Percentiles rank a stretch among this genome's conserved stretches.
These are phyloP conservation scores for Gallinago stenura DNA, from an alignment of 2,797 vertebrate genomes.

Conservation along the genomic window DNA sequence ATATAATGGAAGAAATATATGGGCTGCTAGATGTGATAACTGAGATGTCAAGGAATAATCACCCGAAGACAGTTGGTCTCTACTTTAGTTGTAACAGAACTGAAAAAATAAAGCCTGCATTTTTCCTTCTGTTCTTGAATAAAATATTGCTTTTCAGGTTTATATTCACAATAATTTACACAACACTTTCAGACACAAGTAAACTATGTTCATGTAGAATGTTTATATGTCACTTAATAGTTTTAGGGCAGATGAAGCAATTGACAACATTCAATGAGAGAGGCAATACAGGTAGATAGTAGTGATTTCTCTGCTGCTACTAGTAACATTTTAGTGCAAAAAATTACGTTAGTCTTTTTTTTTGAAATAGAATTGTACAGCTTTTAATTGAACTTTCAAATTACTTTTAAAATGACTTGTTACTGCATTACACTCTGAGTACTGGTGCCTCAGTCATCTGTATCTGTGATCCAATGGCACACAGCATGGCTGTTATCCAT, in stretches of 20 bases:
- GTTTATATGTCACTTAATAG: not conserved
- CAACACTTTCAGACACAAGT: not conserved
- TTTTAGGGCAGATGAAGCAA: not conserved
- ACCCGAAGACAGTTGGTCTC: not conserved
- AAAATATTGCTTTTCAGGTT: not conserved
- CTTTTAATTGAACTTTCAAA: not conserved
- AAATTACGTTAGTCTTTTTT: not conserved
- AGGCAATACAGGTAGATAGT: not conserved
- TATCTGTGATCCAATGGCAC: not conserved
- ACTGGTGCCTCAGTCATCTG: not conserved
- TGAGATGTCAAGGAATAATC: conserved; percentile 28
- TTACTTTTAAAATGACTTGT: not conserved
- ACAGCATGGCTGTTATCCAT: not conserved
- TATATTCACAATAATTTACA: not conserved
- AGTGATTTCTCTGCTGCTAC: not conserved
- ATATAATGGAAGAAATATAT: conserved; percentile 20
- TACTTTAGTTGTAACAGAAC: not conserved
- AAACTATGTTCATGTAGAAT: not conserved
- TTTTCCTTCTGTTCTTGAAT: not conserved
- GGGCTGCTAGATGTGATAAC: not conserved
- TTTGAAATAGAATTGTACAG: not conserved
- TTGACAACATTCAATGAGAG: not conserved
- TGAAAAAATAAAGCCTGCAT: not conserved
- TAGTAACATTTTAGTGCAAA: not conserved
- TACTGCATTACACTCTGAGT: not conserved